phyloP scores from a whole-genome alignment of 2,113 vertebrate genomes.

The Pterocles gutturalis region DNA sequence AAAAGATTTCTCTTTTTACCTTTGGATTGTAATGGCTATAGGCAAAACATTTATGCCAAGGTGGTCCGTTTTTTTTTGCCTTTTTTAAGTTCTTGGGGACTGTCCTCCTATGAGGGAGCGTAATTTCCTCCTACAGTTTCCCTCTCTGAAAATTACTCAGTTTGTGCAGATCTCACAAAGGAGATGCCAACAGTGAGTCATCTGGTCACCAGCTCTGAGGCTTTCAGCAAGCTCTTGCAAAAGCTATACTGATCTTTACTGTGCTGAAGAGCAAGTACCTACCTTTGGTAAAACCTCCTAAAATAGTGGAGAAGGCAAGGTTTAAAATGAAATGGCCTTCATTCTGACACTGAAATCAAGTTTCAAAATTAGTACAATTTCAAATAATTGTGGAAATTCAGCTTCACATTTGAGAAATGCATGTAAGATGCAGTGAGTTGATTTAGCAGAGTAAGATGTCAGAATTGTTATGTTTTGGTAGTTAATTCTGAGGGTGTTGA shows the following conservation, averaged over 20 bases:
- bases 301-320: not conserved
- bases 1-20: not conserved
- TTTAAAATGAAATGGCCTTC: not conserved
- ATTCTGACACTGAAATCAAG: not conserved
- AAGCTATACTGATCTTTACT: not conserved
- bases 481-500: not conserved
- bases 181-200: conserved; percentile 52
- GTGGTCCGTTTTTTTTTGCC: not conserved
- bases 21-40: not conserved
- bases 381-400: not conserved
- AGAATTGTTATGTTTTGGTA: not conserved
- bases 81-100: not conserved
- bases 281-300: not conserved
- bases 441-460: not conserved
- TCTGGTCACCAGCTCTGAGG: conserved; percentile 27
- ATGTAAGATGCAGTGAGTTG: not conserved
- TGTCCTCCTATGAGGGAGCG: not conserved
- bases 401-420: not conserved
- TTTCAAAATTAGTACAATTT: not conserved
- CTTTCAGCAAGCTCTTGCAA: not conserved
- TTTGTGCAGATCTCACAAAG: conserved; percentile 16
- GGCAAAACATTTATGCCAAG: not conserved
- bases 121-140: conserved; percentile 42
- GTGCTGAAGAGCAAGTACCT: not conserved
- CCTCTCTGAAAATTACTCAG: conserved; percentile 33